phyloP scores from a whole-genome alignment of 2,797 vertebrate genomes.

The Chaenodraco wilsoni region DNA sequence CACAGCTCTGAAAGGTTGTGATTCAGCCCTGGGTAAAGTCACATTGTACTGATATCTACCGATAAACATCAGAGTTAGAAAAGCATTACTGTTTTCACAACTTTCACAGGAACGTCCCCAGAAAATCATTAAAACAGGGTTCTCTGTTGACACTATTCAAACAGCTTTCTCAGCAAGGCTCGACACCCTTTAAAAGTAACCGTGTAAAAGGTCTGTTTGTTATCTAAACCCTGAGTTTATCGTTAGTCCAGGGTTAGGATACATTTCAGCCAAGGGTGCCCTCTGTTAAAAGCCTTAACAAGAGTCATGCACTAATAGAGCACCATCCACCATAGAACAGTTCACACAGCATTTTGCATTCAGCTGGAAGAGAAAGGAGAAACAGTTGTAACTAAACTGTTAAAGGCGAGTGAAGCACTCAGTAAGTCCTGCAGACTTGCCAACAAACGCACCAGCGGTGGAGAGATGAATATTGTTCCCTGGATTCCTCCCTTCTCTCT shows the following conservation, averaged over 20 bases:
- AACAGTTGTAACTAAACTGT: background rate
- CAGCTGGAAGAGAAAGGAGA: background rate
- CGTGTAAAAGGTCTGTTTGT: slow-evolving; percentile 12
- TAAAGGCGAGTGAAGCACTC: slow-evolving; percentile 17
- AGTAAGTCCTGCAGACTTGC: slow-evolving; percentile 37
- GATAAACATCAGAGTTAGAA: background rate
- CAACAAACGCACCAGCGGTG: slow-evolving; percentile 69
- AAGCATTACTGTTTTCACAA: background rate
- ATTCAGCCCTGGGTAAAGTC: background rate
- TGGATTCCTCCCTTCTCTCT: slow-evolving; percentile 74
- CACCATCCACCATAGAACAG: background rate
- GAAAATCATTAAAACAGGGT: slow-evolving; percentile 9
- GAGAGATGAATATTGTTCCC: slow-evolving; percentile 70
- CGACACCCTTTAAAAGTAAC: background rate
- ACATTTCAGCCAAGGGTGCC: slow-evolving; percentile 8
- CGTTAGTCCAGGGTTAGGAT: slow-evolving; percentile 25
- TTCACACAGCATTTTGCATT: background rate
- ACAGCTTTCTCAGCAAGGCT: background rate
- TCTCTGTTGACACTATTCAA: background rate
- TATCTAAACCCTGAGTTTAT: slow-evolving; percentile 6
- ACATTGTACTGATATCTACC: background rate
- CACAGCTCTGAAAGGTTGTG: background rate
- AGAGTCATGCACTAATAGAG: background rate
- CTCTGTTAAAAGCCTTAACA: slow-evolving; percentile 10
- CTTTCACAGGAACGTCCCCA: background rate